These are phyloP conservation scores for Stramonita haemastoma DNA, from an alignment of 2,888 invertebrate species.

Conservation along the genomic window DNA sequence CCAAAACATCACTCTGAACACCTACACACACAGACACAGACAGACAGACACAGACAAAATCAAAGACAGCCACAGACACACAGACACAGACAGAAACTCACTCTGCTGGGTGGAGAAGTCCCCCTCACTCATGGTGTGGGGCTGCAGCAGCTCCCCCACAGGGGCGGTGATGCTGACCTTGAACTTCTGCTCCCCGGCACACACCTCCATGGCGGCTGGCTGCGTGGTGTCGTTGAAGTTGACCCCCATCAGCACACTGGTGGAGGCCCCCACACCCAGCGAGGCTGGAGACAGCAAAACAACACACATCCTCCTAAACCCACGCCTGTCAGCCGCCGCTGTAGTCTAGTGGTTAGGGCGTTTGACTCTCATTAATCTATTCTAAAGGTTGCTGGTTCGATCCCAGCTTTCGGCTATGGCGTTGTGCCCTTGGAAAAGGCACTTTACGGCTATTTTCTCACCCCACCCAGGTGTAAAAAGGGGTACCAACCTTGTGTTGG, in stretches of 20 bases:
- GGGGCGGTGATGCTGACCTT: constrained; percentile 84
- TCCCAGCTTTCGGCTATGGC: too few relatives aligned
- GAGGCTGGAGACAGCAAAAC: constrained; percentile 59
- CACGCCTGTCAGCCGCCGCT: too few relatives aligned
- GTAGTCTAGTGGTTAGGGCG: too few relatives aligned
- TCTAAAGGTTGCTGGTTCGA: too few relatives aligned
- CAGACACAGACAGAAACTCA: constrained; percentile 45
- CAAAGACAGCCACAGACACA: not conserved
- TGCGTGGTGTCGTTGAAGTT: constrained; percentile 96
- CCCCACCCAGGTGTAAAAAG: too few relatives aligned
- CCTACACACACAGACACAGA: not conserved
- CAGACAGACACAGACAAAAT: not conserved
- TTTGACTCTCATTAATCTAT: too few relatives aligned
- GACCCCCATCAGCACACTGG: constrained; percentile 86
- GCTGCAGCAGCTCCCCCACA: constrained; percentile 91
- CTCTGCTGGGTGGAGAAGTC: constrained; percentile 81
- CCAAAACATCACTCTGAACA: not conserved
- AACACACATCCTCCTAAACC: too few relatives aligned
- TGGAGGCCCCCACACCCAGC: constrained; percentile 83
- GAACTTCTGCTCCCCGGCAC: constrained; percentile 73
- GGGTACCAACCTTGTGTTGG: too few relatives aligned
- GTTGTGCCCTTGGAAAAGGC: too few relatives aligned
- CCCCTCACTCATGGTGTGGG: constrained; percentile 86
- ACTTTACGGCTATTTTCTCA: too few relatives aligned
- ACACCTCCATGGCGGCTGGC: constrained; percentile 88